Base-by-base conservation (phyloP, 2,797 vertebrate genomes). In the Tiaroga cobitis region DNA sequence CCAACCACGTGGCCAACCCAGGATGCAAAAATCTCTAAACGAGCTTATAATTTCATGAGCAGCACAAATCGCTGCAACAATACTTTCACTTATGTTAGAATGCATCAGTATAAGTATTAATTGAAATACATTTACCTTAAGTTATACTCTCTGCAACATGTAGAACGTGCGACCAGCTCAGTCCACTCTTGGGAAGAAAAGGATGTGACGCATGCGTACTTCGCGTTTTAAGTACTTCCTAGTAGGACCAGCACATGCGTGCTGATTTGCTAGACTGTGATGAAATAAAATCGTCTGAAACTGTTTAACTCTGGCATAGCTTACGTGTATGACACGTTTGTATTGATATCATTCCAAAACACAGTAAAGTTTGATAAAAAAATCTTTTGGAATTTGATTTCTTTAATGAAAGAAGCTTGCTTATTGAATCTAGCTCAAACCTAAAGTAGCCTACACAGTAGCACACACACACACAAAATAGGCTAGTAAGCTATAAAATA, bases 201-300 rank as follows among this genome's bases (percentile, higher is more conserved):
- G 69, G 61, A 82, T 0, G 0, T 39, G 2, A 41, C 87, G 87
- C 86, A 86, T 82, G 89, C 87, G 89, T 26, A 21, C 54, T 82
- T 77, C 34, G 4, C 10, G 1, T 37, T 78, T 61, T 83, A 32
- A 81, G 54, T 16, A 77, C 37, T 76, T 83, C 34, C 83, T 68
- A 5, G 32, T 56, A 4, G 18, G 9, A 16, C 19, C 63, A 1
- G 67, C 83, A 19, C 89, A 84, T 88, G 89, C 87, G 89, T 54
- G 73, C 49, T 70, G 46, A 19, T 26, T 34, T 43, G 16, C 51
- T 32, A 54, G 49, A 11, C 46, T 34, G 54, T 29, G n/a, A 13
- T 63, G 10, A 29, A 61, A 59, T 26, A 11, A 11, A 37, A 39
- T 75, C 21, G 5, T 29, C 43, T 18, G 21, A 9, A 61, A 24